Conservation (phyloP, 2,113 vertebrate genomes). For the Tautogolabrus adspersus region DNA sequence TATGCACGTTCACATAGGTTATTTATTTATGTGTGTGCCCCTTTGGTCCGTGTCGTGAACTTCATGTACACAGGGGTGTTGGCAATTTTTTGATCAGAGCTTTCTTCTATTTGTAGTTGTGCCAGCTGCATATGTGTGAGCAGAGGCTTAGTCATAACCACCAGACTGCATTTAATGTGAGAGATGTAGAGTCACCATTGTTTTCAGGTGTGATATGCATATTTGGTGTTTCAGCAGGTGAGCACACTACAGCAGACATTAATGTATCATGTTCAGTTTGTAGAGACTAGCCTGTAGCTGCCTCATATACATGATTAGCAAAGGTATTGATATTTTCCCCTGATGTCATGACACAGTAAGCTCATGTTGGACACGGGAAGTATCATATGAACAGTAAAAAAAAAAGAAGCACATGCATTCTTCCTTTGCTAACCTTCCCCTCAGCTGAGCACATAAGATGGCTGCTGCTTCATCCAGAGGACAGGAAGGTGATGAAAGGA, state of each 20-base stretch:
- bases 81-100: neutral
- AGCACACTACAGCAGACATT: neutral
- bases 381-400: conserved; percentile 28
- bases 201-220: conserved; percentile 16
- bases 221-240: conserved; percentile 8
- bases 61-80: neutral
- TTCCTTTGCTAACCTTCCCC: conserved; percentile 3
- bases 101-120: conserved; percentile 18
- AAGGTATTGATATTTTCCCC: conserved; percentile 24
- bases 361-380: conserved; percentile 13
- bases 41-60: neutral
- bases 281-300: conserved; percentile 4
- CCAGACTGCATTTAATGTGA: conserved; percentile 22
- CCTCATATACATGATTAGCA: neutral
- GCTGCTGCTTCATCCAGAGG: conserved; percentile 39
- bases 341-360: neutral
- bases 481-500: conserved; percentile 41
- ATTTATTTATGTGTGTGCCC: neutral
- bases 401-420: conserved; percentile 2
- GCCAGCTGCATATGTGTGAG: conserved; percentile 21
- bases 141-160: conserved; percentile 33
- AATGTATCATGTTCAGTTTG: neutral
- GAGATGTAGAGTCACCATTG: conserved; percentile 11
- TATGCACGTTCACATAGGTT: neutral
- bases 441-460: conserved; percentile 37